Base-by-base conservation (phyloP, 1,140 invertebrate genomes). In the Atopsyche davidsoni region DNA sequence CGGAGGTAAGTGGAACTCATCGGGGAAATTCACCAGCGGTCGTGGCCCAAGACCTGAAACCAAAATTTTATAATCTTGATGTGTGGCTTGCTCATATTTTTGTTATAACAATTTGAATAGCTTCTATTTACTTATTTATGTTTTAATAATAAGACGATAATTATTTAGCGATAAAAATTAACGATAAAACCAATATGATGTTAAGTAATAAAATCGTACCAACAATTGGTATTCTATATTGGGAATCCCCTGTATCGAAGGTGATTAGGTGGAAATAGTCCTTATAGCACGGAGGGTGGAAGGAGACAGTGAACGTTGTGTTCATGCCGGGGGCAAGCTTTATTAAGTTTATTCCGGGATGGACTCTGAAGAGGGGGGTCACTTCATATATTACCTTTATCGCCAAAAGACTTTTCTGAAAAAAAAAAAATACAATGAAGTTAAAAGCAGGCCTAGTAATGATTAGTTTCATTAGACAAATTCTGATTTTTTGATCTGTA, bases 101-200 rank as follows among this genome's bases (percentile, higher is more conserved):
- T 28, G n/a, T n/a, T 28, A 6, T 28, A 28, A 28, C n/a, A 6
- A 6, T 7, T 7, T n/a, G n/a, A 28, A 28, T 28, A 28, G 6
- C n/a, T 28, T 28, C 4, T 14, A 40, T 34, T 46, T 24, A 46
- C 44, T 35, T 13, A 46, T 46, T n/a, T n/a, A n/a, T n/a, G n/a
- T n/a, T n/a, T n/a, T n/a, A n/a, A n/a, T n/a, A n/a, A n/a, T n/a
- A n/a, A n/a, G n/a, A n/a, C n/a, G n/a, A n/a, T n/a, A n/a, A n/a
- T n/a, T n/a, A n/a, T n/a, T n/a, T n/a, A n/a, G n/a, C n/a, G n/a
- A n/a, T n/a, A n/a, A n/a, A n/a, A n/a, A n/a, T n/a, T n/a, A n/a
- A n/a, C n/a, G n/a, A n/a, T n/a, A n/a, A n/a, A n/a, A n/a, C n/a
- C n/a, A n/a, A n/a, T n/a, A n/a, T n/a, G n/a, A n/a, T n/a, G n/a